Evolutionary conservation across 2,888 invertebrate species (phyloP).

Genomic region (Dioctria linearis): DNA sequence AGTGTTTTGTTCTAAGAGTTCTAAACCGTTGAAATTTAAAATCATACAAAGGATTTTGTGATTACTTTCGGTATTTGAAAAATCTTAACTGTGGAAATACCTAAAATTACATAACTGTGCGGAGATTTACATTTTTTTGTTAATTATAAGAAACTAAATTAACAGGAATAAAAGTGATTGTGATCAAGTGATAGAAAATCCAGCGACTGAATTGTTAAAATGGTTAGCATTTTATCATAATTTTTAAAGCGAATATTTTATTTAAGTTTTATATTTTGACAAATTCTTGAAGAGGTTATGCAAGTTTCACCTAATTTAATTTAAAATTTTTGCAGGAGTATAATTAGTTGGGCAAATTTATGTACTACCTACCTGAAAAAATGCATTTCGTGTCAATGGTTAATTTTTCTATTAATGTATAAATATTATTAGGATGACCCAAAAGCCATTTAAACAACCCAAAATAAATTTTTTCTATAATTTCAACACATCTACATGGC

Average conservation of each 20-base stretch:
- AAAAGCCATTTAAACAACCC: no score
- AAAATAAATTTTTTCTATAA: no score
- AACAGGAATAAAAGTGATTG: background rate
- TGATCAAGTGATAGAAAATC: background rate
- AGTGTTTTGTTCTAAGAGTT: constrained; percentile 7
- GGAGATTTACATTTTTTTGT: background rate
- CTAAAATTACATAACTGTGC: background rate
- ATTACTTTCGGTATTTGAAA: background rate
- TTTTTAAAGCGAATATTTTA: background rate
- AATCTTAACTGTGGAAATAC: background rate
- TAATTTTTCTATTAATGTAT: no score
- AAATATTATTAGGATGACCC: no score
- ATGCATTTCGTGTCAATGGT: no score
- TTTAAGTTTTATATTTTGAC: background rate
- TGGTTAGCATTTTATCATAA: background rate
- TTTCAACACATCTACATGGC: no score
- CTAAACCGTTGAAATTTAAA: background rate
- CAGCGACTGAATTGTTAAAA: background rate
- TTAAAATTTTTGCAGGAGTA: no score
- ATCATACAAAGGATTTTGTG: background rate
- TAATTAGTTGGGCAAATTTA: no score
- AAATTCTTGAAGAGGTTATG: no score
- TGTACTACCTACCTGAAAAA: no score
- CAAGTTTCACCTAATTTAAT: no score
- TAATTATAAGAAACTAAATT: background rate